Conservation (phyloP, 1,140 invertebrate genomes). For the Gryllus bimaculatus region DNA sequence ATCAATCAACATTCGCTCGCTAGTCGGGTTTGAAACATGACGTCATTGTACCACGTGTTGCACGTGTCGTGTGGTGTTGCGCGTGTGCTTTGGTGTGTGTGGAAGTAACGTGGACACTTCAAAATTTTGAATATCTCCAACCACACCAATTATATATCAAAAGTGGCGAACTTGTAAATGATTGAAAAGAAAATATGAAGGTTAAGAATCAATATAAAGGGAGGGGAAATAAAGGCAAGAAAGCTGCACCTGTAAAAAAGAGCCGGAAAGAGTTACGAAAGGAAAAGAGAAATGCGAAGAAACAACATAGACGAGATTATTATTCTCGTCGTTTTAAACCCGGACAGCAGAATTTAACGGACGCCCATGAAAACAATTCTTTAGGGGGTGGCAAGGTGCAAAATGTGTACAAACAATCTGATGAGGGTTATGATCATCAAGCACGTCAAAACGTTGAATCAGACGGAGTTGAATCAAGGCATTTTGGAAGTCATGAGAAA, state of each 20-base stretch:
- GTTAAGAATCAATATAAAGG: background rate
- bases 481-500: background rate
- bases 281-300: background rate
- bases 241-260: background rate
- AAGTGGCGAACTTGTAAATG: background rate
- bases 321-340: background rate
- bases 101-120: background rate
- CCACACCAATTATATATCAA: background rate
- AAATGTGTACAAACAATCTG: background rate
- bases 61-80: background rate
- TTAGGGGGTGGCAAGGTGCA: too few relatives aligned
- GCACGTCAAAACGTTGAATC: background rate
- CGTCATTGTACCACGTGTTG: background rate
- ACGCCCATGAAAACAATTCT: background rate
- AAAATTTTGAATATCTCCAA: background rate
- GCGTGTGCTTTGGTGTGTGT: background rate
- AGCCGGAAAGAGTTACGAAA: background rate
- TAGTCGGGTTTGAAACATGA: background rate
- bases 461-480: background rate
- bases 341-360: background rate
- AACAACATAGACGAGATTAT: background rate
- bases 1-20: too few relatives aligned
- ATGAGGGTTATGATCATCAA: background rate
- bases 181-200: background rate
- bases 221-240: background rate